Conservation (phyloP, 2,888 invertebrate genomes). For the Lasioglossum figueresi region DNA sequence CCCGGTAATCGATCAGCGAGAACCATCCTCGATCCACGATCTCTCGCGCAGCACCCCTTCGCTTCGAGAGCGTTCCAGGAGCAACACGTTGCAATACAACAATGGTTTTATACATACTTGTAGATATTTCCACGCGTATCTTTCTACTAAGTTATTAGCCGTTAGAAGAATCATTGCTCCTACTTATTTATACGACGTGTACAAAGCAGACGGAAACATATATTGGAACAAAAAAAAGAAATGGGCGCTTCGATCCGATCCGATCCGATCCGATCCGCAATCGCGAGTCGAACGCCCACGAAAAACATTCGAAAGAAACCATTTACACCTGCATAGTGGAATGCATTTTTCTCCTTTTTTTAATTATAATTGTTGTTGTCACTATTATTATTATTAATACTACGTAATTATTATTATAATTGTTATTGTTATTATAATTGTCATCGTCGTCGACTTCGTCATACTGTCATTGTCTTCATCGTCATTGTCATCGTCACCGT, state of each 20-base stretch:
- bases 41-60: background rate
- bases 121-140: slow-evolving; percentile 76
- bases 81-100: slow-evolving; percentile 58
- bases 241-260: slow-evolving; percentile 51
- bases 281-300: background rate
- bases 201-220: slow-evolving; percentile 37
- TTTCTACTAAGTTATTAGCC: slow-evolving; percentile 76
- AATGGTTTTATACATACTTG: slow-evolving; percentile 73
- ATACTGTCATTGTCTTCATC: slow-evolving; percentile 10
- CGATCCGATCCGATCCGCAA: background rate
- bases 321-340: slow-evolving; percentile 64
- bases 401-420: slow-evolving; percentile 21
- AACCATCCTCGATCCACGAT: background rate
- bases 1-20: slow-evolving; percentile 1
- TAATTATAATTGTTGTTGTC: slow-evolving; percentile 25
- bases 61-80: slow-evolving; percentile 41
- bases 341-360: slow-evolving; percentile 73
- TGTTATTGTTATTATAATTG: slow-evolving; percentile 25
- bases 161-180: slow-evolving; percentile 68
- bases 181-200: slow-evolving; percentile 77
- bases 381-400: slow-evolving; percentile 26
- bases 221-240: slow-evolving; percentile 23
- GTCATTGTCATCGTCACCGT: background rate
- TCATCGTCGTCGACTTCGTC: slow-evolving; percentile 26
- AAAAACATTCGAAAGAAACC: slow-evolving; percentile 53